These are phyloP conservation scores for Eueremaeus valkanovi DNA, from an alignment of 2,888 invertebrate genomes.

Conservation along the genomic window DNA sequence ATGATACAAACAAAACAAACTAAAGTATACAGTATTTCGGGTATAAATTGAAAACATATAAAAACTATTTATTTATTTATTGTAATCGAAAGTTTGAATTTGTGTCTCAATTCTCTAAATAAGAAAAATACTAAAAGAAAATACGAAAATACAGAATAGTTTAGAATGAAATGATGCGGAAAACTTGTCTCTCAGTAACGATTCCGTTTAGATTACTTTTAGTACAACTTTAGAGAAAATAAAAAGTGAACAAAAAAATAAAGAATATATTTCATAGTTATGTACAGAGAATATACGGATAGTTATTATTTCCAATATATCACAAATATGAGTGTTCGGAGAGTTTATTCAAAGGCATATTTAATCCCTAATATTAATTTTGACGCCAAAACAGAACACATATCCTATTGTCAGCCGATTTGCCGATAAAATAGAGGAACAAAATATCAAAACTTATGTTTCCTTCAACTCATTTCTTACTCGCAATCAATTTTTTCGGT, in stretches of 20 bases:
- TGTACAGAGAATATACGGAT: background rate
- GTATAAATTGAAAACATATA: background rate
- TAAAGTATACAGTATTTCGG: too few relatives aligned
- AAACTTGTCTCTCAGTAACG: background rate
- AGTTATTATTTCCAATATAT: too few relatives aligned
- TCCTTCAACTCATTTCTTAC: constrained; percentile 17
- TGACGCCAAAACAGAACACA: background rate
- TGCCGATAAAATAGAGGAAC: background rate
- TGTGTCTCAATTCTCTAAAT: background rate
- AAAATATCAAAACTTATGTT: background rate
- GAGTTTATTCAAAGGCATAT: background rate
- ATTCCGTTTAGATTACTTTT: background rate
- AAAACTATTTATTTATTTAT: background rate
- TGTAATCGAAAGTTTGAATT: background rate
- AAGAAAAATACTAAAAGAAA: background rate
- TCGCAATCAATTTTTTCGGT: background rate
- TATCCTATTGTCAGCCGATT: background rate
- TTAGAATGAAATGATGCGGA: constrained; percentile 15
- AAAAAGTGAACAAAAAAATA: background rate
- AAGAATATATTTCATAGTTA: background rate
- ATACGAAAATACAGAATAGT: background rate
- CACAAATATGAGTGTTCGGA: too few relatives aligned
- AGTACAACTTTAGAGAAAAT: background rate
- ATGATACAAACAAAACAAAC: background rate
- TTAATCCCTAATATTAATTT: background rate